Evolutionary conservation across 2,113 vertebrate species (phyloP).

Genomic region (Glaucidium brasilianum): DNA sequence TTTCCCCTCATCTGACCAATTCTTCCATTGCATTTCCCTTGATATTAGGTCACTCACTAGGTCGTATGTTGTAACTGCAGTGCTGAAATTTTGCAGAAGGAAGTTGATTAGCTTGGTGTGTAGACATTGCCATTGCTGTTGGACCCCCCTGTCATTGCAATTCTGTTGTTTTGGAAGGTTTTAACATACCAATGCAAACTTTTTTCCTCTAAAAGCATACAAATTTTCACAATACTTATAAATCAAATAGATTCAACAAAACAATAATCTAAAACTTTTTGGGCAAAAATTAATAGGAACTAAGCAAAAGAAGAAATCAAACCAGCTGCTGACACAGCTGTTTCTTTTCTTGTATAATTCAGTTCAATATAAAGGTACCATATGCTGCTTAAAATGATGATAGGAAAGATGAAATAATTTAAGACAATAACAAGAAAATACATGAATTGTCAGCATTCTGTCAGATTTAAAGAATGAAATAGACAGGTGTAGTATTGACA

Average conservation of each 20-base stretch:
- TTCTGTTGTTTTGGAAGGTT: neutral
- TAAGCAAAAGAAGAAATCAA: slow-evolving; percentile 84
- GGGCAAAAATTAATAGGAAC: slow-evolving; percentile 84
- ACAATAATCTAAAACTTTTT: slow-evolving; percentile 68
- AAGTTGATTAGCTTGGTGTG: neutral
- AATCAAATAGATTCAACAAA: slow-evolving; percentile 64
- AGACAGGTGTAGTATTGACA: slow-evolving; percentile 86
- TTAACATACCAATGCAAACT: slow-evolving; percentile 20
- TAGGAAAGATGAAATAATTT: slow-evolving; percentile 88
- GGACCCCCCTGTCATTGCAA: rapidly evolving
- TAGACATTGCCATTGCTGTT: neutral
- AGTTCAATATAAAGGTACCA: slow-evolving; percentile 89
- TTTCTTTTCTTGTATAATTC: slow-evolving; percentile 91
- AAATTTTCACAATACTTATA: slow-evolving; percentile 31
- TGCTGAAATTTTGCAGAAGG: neutral
- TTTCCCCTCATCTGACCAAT: neutral
- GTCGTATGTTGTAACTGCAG: neutral
- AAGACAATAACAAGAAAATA: slow-evolving; percentile 88
- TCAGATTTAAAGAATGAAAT: slow-evolving; percentile 84
- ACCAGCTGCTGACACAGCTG: slow-evolving; percentile 92
- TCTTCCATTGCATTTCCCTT: neutral
- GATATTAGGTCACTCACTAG: neutral
- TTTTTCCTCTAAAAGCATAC: neutral
- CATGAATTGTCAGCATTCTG: slow-evolving; percentile 97
- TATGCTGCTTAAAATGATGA: slow-evolving; percentile 90